Conservation (phyloP, 1,140 invertebrate genomes). For the Planococcus citri region DNA sequence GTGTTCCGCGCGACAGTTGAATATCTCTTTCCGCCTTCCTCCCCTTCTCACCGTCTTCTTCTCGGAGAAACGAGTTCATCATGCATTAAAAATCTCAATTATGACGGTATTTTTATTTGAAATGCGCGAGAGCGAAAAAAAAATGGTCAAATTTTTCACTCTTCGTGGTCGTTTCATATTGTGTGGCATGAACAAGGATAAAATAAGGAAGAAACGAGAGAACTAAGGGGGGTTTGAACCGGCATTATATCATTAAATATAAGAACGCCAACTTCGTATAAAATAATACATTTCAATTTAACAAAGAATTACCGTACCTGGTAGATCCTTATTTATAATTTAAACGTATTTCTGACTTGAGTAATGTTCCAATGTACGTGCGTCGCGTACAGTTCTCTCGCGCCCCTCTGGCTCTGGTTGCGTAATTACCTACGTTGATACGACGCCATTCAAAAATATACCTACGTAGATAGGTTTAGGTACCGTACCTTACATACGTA, state of each 20-base stretch:
- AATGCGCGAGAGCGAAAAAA: neutral
- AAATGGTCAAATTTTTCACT: neutral
- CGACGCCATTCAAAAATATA: too few relatives aligned
- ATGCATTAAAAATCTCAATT: neutral
- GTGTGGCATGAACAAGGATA: too few relatives aligned
- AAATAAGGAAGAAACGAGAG: neutral
- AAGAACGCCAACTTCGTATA: neutral
- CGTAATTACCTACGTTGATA: too few relatives aligned
- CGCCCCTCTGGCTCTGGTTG: too few relatives aligned
- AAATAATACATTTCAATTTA: conserved; percentile 8
- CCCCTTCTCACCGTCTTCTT: too few relatives aligned
- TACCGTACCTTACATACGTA: too few relatives aligned
- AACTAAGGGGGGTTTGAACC: neutral
- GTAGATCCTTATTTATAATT: conserved; percentile 8
- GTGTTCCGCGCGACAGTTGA: neutral
- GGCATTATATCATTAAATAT: neutral
- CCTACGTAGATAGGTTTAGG: too few relatives aligned
- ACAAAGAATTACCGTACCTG: neutral
- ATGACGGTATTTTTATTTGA: neutral
- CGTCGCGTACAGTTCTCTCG: too few relatives aligned
- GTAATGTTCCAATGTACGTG: neutral
- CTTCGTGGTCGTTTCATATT: too few relatives aligned
- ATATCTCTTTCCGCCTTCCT: too few relatives aligned
- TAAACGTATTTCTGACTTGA: neutral
- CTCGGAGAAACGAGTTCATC: neutral